These are phyloP conservation scores for Tetropium fuscum DNA, from an alignment of 2,888 invertebrate species.

Conservation along the genomic window DNA sequence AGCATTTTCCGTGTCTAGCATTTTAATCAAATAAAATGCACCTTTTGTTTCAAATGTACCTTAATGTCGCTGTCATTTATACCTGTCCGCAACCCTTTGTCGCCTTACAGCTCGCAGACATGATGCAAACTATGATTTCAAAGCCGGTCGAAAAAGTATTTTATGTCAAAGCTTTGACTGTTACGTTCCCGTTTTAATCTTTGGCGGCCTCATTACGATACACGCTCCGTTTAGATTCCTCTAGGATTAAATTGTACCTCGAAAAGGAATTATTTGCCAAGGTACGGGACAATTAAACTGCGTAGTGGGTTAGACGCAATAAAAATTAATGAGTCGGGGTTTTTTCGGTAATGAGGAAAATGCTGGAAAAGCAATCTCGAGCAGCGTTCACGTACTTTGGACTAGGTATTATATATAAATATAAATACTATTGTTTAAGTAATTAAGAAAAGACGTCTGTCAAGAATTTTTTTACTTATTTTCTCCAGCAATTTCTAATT, in stretches of 20 bases:
- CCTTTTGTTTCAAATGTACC: constrained; percentile 30
- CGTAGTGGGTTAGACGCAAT: neutral
- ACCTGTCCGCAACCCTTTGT: constrained; percentile 15
- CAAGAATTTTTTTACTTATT: too few species aligned
- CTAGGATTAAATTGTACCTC: constrained; percentile 11
- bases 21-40: constrained; percentile 32
- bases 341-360: too few species aligned
- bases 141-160: constrained; percentile 26
- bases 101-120: constrained; percentile 10
- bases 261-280: neutral
- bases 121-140: constrained; percentile 18
- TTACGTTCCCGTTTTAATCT: constrained; percentile 11
- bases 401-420: too few species aligned
- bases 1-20: constrained; percentile 40
- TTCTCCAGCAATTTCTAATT: too few species aligned
- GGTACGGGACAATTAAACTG: constrained; percentile 4
- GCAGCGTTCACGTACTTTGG: too few species aligned
- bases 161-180: constrained; percentile 28
- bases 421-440: too few species aligned
- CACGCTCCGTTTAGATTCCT: constrained; percentile 13
- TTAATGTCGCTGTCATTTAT: constrained; percentile 28
- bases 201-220: constrained; percentile 11
- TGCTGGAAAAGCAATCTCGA: too few species aligned
- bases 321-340: too few species aligned
- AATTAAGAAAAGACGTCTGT: too few species aligned